Evolutionary conservation across 2,888 invertebrate species (phyloP).

Genomic region (Lamellibrachia columna): DNA sequence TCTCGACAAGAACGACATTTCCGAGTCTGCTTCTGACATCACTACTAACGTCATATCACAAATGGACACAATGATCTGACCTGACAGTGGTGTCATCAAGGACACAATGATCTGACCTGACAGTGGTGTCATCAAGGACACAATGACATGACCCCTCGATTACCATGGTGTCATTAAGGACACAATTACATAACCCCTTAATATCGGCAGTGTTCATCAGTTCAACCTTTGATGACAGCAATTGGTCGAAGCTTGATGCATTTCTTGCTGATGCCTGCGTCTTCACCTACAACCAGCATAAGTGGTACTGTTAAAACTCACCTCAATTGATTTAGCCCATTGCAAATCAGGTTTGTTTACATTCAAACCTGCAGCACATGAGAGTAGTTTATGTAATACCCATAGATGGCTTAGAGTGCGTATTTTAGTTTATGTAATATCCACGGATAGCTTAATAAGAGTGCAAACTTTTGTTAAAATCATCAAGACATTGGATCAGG

Average conservation of each 20-base stretch:
- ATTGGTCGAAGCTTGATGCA: slow-evolving; percentile 95
- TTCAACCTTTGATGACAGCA: slow-evolving; percentile 96
- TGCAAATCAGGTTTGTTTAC: too few relatives aligned
- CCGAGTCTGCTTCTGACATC: background rate
- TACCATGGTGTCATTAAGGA: background rate
- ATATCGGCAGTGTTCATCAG: background rate
- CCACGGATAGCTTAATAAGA: too few relatives aligned
- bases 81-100: background rate
- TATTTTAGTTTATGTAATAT: too few relatives aligned
- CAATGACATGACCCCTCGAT: background rate
- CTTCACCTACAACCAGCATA: slow-evolving; percentile 71
- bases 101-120: background rate
- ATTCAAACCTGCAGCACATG: too few relatives aligned
- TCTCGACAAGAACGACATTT: background rate
- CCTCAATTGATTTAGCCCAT: too few relatives aligned
- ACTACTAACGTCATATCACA: background rate
- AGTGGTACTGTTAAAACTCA: background rate
- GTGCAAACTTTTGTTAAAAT: too few relatives aligned
- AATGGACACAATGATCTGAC: background rate
- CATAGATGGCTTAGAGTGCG: too few relatives aligned
- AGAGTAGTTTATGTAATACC: too few relatives aligned
- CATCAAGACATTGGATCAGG: too few relatives aligned
- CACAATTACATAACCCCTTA: background rate
- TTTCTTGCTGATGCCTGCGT: slow-evolving; percentile 96
- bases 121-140: background rate